Conservation (phyloP, 2,797 vertebrate species). For the Coluber constrictor region DNA sequence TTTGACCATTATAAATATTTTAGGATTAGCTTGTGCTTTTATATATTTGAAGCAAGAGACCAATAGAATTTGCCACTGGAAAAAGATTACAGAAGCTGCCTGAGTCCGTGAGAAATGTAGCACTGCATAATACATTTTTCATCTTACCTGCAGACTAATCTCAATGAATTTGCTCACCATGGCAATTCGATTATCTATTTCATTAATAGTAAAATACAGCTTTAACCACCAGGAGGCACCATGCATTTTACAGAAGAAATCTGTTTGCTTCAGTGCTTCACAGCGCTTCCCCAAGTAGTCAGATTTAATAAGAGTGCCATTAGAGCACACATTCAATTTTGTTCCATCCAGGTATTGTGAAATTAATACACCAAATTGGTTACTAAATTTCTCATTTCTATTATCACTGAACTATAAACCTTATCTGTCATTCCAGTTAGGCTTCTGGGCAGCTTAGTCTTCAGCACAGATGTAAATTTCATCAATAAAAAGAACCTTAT, state of each 20-base stretch:
- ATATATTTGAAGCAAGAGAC: neutral
- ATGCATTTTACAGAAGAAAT: constrained; percentile 14
- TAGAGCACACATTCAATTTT: constrained; percentile 28
- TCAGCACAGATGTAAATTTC: constrained; percentile 17
- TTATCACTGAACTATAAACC: constrained; percentile 10
- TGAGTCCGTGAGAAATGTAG: neutral
- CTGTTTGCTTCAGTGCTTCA: neutral
- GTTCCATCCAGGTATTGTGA: constrained; percentile 7
- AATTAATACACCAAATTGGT: constrained; percentile 16
- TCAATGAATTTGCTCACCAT: neutral
- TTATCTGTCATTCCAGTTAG: neutral
- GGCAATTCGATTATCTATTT: constrained; percentile 15
- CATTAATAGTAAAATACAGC: neutral
- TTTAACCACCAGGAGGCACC: constrained; percentile 54
- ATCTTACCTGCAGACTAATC: constrained; percentile 13
- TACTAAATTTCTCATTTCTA: neutral
- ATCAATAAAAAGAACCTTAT: neutral
- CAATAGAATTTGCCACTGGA: neutral
- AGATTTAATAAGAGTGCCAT: constrained; percentile 12
- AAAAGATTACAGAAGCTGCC: neutral
- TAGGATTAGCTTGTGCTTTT: neutral
- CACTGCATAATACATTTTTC: neutral
- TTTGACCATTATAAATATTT: neutral
- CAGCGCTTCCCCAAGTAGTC: constrained; percentile 15
- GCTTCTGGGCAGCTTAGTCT: constrained; percentile 10